phyloP scores from a whole-genome alignment of 2,888 invertebrate genomes.

The Rhingia campestris region DNA sequence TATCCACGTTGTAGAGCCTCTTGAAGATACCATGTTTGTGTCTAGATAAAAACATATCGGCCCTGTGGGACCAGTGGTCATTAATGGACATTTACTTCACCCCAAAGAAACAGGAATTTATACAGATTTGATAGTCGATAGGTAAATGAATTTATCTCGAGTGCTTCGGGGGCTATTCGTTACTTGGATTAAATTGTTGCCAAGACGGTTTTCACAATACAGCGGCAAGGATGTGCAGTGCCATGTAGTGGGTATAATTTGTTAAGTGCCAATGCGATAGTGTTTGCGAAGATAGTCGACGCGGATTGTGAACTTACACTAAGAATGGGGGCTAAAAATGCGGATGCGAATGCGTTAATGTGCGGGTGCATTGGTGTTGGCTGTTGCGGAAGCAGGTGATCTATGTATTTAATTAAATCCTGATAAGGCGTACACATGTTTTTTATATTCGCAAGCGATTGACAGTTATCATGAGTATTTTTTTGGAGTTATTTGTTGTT shows the following conservation, averaged over 20 bases:
- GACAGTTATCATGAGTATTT: too few relatives aligned
- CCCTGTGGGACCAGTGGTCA: conserved; percentile 80
- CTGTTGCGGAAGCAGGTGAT: conserved; percentile 62
- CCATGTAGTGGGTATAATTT: conserved; percentile 48
- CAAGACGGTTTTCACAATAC: conserved; percentile 11
- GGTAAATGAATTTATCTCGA: conserved; percentile 71
- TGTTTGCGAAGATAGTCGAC: conserved; percentile 43
- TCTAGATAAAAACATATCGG: conserved; percentile 39
- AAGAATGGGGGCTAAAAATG: conserved; percentile 34
- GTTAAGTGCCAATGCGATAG: conserved; percentile 60
- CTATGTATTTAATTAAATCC: conserved; percentile 59
- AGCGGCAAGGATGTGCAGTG: background rate
- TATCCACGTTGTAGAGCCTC: conserved; percentile 9
- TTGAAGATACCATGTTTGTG: background rate
- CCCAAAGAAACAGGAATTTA: conserved; percentile 43
- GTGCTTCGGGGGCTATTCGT: conserved; percentile 65
- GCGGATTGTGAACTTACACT: conserved; percentile 7
- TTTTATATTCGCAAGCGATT: conserved; percentile 14
- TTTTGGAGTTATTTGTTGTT: too few relatives aligned
- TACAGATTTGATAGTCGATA: conserved; percentile 71
- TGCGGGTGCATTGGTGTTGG: conserved; percentile 51
- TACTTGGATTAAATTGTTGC: conserved; percentile 72
- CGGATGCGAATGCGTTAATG: conserved; percentile 59
- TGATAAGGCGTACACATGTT: conserved; percentile 67
- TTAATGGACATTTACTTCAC: conserved; percentile 80